phyloP scores from a whole-genome alignment of 2,888 invertebrate genomes.

The Stictocephala bisonia region DNA sequence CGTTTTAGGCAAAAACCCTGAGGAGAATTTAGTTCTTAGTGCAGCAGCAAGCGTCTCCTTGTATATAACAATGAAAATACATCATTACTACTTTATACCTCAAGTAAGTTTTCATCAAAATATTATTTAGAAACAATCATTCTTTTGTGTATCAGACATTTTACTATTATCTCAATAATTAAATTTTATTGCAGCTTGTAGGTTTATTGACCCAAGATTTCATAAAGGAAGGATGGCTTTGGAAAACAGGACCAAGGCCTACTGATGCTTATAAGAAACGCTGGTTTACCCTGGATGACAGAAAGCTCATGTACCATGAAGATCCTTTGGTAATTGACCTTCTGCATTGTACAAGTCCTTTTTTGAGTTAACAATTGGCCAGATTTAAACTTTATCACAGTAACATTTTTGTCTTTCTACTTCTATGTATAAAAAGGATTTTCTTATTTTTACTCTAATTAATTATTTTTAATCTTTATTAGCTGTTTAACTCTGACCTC shows the following conservation, averaged over 20 bases:
- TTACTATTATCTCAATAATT: background rate
- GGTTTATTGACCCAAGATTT: constrained; percentile 84
- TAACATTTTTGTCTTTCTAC: too few species aligned
- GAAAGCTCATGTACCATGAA: constrained; percentile 94
- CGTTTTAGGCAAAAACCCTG: background rate
- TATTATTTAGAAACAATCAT: too few species aligned
- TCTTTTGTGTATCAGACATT: too few species aligned
- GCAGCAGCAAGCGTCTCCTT: background rate
- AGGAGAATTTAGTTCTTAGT: background rate
- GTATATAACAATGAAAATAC: background rate
- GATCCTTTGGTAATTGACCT: constrained; percentile 78
- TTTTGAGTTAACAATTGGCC: too few species aligned
- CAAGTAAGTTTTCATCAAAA: too few species aligned
- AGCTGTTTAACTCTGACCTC: too few species aligned
- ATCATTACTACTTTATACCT: background rate
- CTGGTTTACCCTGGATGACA: constrained; percentile 90
- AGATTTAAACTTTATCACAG: too few species aligned
- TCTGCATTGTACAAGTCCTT: too few species aligned
- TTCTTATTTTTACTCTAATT: too few species aligned
- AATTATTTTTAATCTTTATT: too few species aligned
- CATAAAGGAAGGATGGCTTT: constrained; percentile 86
- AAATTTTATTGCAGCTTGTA: constrained; percentile 66
- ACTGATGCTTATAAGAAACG: constrained; percentile 85
- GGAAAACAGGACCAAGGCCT: constrained; percentile 82
- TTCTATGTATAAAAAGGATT: too few species aligned